Base-by-base conservation (phyloP, 2,888 invertebrate genomes). In the Napeogenes sylphis region DNA sequence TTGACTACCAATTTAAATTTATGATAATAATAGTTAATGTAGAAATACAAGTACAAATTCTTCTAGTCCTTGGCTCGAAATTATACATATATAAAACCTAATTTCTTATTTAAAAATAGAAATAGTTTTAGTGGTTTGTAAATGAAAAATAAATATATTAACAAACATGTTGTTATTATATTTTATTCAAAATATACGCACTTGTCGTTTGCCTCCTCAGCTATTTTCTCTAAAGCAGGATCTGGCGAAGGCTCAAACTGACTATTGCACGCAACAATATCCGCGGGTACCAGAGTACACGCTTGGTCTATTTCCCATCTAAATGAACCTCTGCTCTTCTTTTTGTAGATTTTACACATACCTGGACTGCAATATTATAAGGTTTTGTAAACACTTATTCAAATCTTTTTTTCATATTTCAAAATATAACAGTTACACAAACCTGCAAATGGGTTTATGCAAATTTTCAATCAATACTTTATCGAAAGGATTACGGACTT, bases 271-370 rank as follows among this genome's bases (percentile, higher is more conserved):
- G 89, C 94, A 67, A 94, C 94, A 63, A 95, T 94, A 70, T 93
- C 93, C 2, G 92, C 93, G 32, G 95, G 95, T 57, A 92, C 91
- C 63, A 95, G 82, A n/a, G 84, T 86, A 61, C 94, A 94, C 10
- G 93, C 87, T 75, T 94, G 94, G 65, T 95, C 94, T 65, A 95
- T 94, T 56, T 93, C 93, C 95, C 95, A 95, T 45, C 81, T 79
- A 68, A 90, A 90, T 0, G 81, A 73, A 12, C 85, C 83, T 67
- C 69, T 82, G 55, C 70, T 77, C 68, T 84, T 82, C 68, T 85
- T 86, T 73, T 90, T 90, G 71, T 90, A 90, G 61, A 88, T 87
- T 75, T 90, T 90, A 76, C 90, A 91, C 87, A 91, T 91, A 56
- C 91, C 87, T 60, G 91, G 91, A 73, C 91, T 91, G 63, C 4